Evolutionary conservation across 2,113 vertebrate species (phyloP), one percentile per base, ranked within the genome.

Genomic region (Pomatostomus ruficeps): DNA sequence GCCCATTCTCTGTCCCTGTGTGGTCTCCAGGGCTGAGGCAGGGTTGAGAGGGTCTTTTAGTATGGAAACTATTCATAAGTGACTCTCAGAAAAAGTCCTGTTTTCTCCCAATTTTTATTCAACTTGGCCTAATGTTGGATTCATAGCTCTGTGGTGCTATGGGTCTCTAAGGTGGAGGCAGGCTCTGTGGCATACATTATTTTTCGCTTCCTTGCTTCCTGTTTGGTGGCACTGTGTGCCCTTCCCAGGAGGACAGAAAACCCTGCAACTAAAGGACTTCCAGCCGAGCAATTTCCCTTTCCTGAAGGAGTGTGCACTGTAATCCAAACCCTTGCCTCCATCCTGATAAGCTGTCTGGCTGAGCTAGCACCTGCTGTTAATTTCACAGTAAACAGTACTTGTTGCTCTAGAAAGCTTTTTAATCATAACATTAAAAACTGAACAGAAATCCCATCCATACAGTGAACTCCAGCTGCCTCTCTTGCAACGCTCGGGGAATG

Each of bases 391-490:
- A 97, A 95, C 74, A 96, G 58, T 51, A 87, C 88, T 91, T 91
- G 91, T 97, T 94, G 92, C 95, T 97, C 81, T 74, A 91, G 95
- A 95, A 97, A 79, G 96, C 95, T 96, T 97, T 98, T 97, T 97
- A 97, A 98, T 97, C 95, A 96, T 96, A 96, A 92, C 95, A 96
- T 97, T 98, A 96, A 97, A 89, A 97, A 96, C 62, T 85, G 96
- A 94, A 58, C 88, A 93, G 52, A 89, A 93, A 88, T 94, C 85
- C 94, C 96, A 95, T 97, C 96, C 95, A 91, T 52, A 93, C 82
- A 92, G 91, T 97, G 97, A 97, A 96, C 97, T 96, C 83, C 87
- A 96, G 87, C 97, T 97, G 95, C 95, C 95, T 96, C 95, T 87
- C 83, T 89, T 72, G 80, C 80, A 85, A 85, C 7, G 48, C 66